Percentiles rank a stretch among this genome's conserved stretches.
These are phyloP conservation scores for Synergus gifuensis DNA, from an alignment of 2,888 invertebrate species.

Conservation along the genomic window DNA sequence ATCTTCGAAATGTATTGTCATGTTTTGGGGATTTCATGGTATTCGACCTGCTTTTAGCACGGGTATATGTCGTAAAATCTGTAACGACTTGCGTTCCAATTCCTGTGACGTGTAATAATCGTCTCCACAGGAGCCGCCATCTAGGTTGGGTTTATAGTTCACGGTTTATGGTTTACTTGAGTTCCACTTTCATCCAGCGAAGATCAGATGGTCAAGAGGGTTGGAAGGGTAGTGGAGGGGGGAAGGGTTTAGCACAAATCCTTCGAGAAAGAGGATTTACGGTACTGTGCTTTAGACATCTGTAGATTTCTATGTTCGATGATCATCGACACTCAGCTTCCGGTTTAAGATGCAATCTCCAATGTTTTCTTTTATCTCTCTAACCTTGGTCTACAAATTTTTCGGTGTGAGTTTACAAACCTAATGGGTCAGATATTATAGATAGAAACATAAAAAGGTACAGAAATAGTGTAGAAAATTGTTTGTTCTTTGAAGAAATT, in stretches of 20 bases:
- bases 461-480: not conserved
- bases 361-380: constrained; percentile 2
- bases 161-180: constrained; percentile 29
- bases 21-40: not conserved
- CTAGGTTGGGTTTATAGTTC: constrained; percentile 10
- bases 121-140: constrained; percentile 3
- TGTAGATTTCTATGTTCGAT: not conserved
- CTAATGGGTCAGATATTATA: not conserved
- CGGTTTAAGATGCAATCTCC: not conserved
- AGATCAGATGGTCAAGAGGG: not conserved
- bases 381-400: not conserved
- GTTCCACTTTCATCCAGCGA: constrained; percentile 3
- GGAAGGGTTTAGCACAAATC: not conserved
- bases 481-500: no score
- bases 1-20: not conserved
- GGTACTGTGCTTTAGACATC: constrained; percentile 21
- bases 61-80: constrained; percentile 2
- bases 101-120: not conserved
- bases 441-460: not conserved
- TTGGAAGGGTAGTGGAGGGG: not conserved
- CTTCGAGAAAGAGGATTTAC: constrained; percentile 25
- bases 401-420: not conserved
- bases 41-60: not conserved
- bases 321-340: constrained; percentile 6
- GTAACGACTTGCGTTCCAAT: constrained; percentile 6